Evolutionary conservation across 2,888 invertebrate species (phyloP), one percentile per base, ranked within the genome.

Genomic region (Liposcelis brunnea): DNA sequence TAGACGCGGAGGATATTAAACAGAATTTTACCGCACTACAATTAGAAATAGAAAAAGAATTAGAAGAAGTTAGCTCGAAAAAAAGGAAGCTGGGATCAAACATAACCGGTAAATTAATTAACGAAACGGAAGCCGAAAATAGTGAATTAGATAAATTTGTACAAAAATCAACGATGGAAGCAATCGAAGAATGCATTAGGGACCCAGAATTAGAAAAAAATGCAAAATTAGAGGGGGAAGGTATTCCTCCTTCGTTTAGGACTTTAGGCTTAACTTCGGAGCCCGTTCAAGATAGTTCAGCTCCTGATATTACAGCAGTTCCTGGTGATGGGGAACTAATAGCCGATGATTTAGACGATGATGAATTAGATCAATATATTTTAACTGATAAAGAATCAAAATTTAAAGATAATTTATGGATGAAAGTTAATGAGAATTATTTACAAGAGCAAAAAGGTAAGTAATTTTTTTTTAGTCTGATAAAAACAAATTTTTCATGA

Each of bases 361-460:
- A 77, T 4, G 95, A 97, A 67, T 70, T 97, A 40, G 82, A 85
- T 57, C 75, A 78, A 11, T 83, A 93, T 55, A 84, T 95, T 49
- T 71, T 89, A 66, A 74, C 72, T 2, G 81, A 81, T 35, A 74
- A 76, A 43, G 97, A 97, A 62, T 76, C 81, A 0, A 64, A 72
- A 43, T 72, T 77, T 47, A 98, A 97, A 63, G 78, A 82, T 11
- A 69, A 69, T 46, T 64, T 91, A 56, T 98, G 97, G 97, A 80
- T 84, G 57, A 75, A 75, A 56, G 67, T 85, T 2, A 94, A 97
- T 62, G 86, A 84, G 1, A 79, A 78, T 10, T 95, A 86, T 61
- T 67, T 98, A 47, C 74, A 76, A 55, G 81, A 84, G 54, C 80
- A 85, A 62, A 80, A 84, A 69, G 67, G 79, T 77, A 26, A 26